Evolutionary conservation across 2,888 invertebrate genomes (phyloP), one percentile per base, ranked within the genome.

Genomic region (Cordilura impudica): DNA sequence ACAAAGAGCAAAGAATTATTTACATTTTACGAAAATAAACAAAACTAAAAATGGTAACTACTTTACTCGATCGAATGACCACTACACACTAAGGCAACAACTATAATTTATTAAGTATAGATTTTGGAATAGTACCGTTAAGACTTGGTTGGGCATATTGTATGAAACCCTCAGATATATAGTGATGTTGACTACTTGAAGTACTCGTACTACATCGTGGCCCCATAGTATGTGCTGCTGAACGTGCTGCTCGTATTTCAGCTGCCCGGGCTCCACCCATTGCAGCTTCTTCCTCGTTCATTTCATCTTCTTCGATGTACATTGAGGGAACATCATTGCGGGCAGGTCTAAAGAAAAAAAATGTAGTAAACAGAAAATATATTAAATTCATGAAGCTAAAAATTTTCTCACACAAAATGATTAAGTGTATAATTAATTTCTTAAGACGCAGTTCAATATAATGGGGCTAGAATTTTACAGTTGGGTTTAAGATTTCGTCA

Each of bases 81-180:
- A 66, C n/a, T 53, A 45, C 49, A 23, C 35, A n/a, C n/a, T n/a
- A 8, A 47, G 7, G 51, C 14, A 45, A 61, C 18, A 18, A 82
- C 85, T 89, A 89, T 83, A 89, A 83, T 86, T 86, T 88, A 83
- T 88, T 88, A 83, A 88, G 85, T 84, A 90, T 88, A 78, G 89
- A 87, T 85, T 86, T 87, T 85, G 88, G 88, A 86, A 89, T 90
- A 85, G 88, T 90, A 90, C 90, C 90, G 86, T 90, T 90, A 84
- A 90, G 86, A 83, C 90, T 90, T 82, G 90, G 90, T 84, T 90
- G 90, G 74, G 90, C 89, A 80, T 90, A 90, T 83, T 90, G 90
- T 77, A 90, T 90, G 84, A 90, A 90, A 85, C 90, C 90, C 84
- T 90, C 90, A 65, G 90, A 89, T 82, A 90, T 88, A 82, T 90